phyloP scores from a whole-genome alignment of 2,113 vertebrate genomes.

The Mastomys natalensis region DNA sequence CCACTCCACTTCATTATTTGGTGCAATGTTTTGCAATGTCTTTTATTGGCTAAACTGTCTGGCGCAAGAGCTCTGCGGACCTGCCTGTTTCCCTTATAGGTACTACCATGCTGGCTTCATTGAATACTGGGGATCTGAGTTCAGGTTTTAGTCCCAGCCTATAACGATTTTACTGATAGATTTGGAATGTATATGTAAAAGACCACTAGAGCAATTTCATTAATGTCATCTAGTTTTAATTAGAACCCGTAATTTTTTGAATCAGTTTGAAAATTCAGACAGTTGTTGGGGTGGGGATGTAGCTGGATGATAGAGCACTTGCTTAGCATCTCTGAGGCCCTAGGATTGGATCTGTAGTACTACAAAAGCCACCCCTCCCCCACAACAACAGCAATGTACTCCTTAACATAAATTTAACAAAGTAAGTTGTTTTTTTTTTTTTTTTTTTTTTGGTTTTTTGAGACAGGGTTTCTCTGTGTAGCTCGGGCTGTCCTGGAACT shows the following conservation, averaged over 20 bases:
- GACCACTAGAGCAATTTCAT: neutral
- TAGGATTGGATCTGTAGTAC: neutral
- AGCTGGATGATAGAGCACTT: neutral
- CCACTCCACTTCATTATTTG: neutral
- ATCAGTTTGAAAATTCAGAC: neutral
- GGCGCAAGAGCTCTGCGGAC: neutral
- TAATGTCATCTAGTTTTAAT: neutral
- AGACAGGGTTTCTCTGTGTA: too few relatives aligned
- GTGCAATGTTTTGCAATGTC: neutral
- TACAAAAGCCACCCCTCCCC: neutral
- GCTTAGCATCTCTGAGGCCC: neutral
- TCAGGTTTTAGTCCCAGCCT: neutral
- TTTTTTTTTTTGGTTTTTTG: too few relatives aligned
- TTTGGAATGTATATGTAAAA: slow-evolving; percentile 10
- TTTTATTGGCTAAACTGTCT: neutral
- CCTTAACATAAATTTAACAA: neutral
- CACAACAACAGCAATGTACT: neutral
- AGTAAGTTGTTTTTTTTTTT: neutral
- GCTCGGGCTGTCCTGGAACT: too few relatives aligned
- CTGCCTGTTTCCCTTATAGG: neutral
- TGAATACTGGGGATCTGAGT: neutral
- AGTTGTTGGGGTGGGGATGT: neutral
- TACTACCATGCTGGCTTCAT: neutral
- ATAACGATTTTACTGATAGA: neutral
- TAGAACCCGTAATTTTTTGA: slow-evolving; percentile 38